phyloP scores from a whole-genome alignment of 2,113 vertebrate genomes.

The Ageneiosus marmoratus region DNA sequence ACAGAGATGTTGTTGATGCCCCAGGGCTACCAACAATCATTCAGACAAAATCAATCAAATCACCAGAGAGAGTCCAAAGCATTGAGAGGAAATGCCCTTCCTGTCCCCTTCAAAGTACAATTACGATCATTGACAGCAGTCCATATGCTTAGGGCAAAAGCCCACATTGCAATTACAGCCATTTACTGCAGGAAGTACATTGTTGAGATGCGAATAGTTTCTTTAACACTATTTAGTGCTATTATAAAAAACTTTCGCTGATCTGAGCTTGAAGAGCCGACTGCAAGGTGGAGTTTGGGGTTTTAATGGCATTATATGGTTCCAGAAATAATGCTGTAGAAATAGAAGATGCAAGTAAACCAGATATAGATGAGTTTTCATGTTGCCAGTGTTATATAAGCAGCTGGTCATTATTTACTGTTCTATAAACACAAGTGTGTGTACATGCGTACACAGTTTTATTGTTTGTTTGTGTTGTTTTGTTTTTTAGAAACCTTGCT shows the following conservation, averaged over 20 bases:
- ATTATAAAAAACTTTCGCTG: background rate
- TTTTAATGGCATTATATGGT: background rate
- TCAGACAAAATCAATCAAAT: constrained; percentile 44
- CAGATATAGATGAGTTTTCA: background rate
- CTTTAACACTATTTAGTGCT: background rate
- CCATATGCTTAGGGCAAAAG: constrained; percentile 15
- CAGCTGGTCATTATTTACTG: background rate
- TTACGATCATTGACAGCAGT: constrained; percentile 50
- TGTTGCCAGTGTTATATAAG: background rate
- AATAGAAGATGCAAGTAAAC: background rate
- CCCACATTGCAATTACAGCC: constrained; percentile 46
- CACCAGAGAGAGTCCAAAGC: constrained; percentile 43
- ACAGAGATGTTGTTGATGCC: constrained; percentile 25
- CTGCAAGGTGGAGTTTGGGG: background rate
- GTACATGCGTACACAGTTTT: constrained; percentile 8
- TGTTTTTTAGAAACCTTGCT: background rate
- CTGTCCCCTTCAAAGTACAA: constrained; percentile 50
- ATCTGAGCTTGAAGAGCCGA: background rate
- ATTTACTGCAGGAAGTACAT: constrained; percentile 29
- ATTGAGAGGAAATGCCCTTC: constrained; percentile 55
- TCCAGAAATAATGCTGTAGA: background rate
- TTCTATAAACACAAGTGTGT: constrained; percentile 7
- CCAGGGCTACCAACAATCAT: constrained; percentile 43
- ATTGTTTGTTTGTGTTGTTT: background rate
- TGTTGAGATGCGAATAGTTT: background rate